Evolutionary conservation across 2,888 invertebrate species (phyloP), one percentile per base, ranked within the genome.

Genomic region (Acleris emargana): DNA sequence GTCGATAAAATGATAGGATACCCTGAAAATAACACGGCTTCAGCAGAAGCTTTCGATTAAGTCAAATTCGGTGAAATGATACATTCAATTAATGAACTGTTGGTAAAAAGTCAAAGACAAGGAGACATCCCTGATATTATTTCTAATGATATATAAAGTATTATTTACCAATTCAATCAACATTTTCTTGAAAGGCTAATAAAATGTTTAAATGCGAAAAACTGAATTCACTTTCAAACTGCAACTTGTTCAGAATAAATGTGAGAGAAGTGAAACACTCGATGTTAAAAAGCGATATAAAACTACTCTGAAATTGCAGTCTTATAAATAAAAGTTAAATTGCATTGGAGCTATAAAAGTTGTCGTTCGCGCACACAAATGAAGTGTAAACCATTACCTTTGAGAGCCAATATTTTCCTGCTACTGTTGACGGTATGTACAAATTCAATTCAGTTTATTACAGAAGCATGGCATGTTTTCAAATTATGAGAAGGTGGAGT

Each of bases 371-470:
- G 17, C 9, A 51, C 25, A 54, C 50, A 55, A 54, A 64, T 60
- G 59, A 60, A 59, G 54, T 25, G 18, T 11, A 54, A 50, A 55
- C 42, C 17, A 55, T 50, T 18, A 4, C 25, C 28, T 43, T 59
- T 49, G n/a, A 49, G 47, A 59, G 42, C 18, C n/a, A 55, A 53
- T 38, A 60, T 64, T 53, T 28, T 13, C 18, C 17, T 55, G 22
- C 50, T 64, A 25, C 17, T 64, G 22, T 60, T 60, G 32, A 55
- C 59, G 64, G 59, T 64, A 64, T 25, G 57, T 57, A 16, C 25
- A 45, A 45, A n/a, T 45, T 45, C 45, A 45, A 49, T 49, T 18
- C 17, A 13, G 17, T 49, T 49, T 11, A 49, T 49, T 49, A 7
- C 9, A 20, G 9, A 49, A 17, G 5, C 20, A 11, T 17, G 11